Conservation (phyloP, 1,140 invertebrate species). For the Anadara kagoshimensis region DNA sequence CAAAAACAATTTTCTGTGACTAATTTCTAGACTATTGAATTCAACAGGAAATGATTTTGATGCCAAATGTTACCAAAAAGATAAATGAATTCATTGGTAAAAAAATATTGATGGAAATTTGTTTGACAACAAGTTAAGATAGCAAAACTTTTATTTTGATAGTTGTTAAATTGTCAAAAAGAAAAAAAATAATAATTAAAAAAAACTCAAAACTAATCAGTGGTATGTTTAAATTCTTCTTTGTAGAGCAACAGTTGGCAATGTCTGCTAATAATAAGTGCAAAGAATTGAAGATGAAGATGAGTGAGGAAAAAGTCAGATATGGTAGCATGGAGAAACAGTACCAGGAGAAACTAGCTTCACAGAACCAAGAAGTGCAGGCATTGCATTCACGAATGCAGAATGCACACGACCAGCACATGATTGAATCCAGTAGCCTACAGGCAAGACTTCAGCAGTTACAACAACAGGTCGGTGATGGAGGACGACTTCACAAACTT, state of each 20-base stretch:
- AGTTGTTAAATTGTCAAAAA: no score
- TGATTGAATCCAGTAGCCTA: conserved; percentile 70
- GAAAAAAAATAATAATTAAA: no score
- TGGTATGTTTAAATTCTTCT: not conserved
- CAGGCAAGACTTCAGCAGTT: conserved; percentile 51
- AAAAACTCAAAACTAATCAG: no score
- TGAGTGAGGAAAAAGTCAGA: conserved; percentile 80
- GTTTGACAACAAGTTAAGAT: no score
- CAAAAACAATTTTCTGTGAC: no score
- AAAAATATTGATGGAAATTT: no score
- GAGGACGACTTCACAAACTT: conserved; percentile 49
- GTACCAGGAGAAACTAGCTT: conserved; percentile 77
- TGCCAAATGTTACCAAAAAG: no score
- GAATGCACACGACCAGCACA: conserved; percentile 78
- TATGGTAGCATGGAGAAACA: conserved; percentile 76
- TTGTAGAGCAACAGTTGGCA: conserved; percentile 65
- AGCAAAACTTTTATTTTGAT: no score
- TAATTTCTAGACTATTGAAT: no score
- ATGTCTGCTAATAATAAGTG: conserved; percentile 72
- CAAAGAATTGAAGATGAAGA: conserved; percentile 84
- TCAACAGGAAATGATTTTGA: no score
- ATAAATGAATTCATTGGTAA: no score
- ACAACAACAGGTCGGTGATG: conserved; percentile 52
- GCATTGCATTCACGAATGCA: conserved; percentile 79
- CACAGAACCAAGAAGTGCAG: conserved; percentile 76